phyloP scores from a whole-genome alignment of 2,888 invertebrate species.

The Melieria crassipennis region DNA sequence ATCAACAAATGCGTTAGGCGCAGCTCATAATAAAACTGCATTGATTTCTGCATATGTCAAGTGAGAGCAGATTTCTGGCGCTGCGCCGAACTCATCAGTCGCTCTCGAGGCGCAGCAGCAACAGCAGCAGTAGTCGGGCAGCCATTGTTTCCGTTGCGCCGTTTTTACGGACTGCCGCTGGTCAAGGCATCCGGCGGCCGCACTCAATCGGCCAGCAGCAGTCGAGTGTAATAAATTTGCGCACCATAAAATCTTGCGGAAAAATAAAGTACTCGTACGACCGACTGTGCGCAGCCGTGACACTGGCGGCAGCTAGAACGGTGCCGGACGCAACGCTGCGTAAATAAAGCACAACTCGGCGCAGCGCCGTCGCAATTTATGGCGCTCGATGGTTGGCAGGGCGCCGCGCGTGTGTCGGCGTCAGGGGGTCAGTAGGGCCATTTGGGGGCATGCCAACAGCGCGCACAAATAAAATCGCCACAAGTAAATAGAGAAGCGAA shows the following conservation, averaged over 20 bases:
- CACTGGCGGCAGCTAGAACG: slow-evolving; percentile 20
- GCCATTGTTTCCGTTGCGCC: neutral
- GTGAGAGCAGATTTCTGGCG: slow-evolving; percentile 10
- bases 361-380: neutral
- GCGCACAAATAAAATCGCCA: slow-evolving; percentile 10
- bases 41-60: slow-evolving; percentile 48
- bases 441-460: slow-evolving; percentile 27
- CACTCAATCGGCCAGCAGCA: slow-evolving; percentile 6
- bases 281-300: slow-evolving; percentile 2
- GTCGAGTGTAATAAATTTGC: slow-evolving; percentile 60
- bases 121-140: neutral
- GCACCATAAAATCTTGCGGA: slow-evolving; percentile 64
- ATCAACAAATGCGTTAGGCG: slow-evolving; percentile 31
- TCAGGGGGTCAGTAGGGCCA: slow-evolving; percentile 42
- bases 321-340: slow-evolving; percentile 59
- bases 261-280: slow-evolving; percentile 52
- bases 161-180: neutral
- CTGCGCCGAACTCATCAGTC: slow-evolving; percentile 8
- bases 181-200: neutral
- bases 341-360: slow-evolving; percentile 50
- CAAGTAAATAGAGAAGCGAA: neutral
- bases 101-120: neutral
- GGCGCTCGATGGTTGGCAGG: neutral
- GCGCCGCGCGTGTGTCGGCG: neutral
- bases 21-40: slow-evolving; percentile 43